These are phyloP conservation scores for Cantharis rustica DNA, from an alignment of 2,888 invertebrate species.

Conservation along the genomic window DNA sequence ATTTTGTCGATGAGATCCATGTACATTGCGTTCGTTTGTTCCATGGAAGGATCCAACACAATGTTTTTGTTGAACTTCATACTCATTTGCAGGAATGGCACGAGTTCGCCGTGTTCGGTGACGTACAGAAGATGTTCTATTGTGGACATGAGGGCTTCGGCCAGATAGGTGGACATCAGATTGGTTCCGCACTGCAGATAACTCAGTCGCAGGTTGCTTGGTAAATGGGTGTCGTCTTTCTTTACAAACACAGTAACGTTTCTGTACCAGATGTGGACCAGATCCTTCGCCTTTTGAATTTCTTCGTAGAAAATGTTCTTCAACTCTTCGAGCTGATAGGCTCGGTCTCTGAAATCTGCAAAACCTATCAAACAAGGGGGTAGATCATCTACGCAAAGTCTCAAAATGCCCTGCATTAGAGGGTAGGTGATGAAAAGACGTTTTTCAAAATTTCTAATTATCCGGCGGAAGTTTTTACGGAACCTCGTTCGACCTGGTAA, in stretches of 20 bases:
- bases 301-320: constrained; percentile 39
- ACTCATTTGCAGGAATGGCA: constrained; percentile 67
- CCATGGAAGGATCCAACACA: constrained; percentile 64
- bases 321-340: constrained; percentile 41
- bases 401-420: constrained; percentile 65
- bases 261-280: constrained; percentile 42
- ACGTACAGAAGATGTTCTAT: constrained; percentile 66
- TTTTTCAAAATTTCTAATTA: constrained; percentile 61
- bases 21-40: constrained; percentile 62
- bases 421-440: constrained; percentile 67
- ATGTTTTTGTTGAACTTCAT: constrained; percentile 62
- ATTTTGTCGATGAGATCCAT: constrained; percentile 59
- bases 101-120: constrained; percentile 59
- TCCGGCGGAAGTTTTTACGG: constrained; percentile 63
- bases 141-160: constrained; percentile 69
- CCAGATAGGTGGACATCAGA: constrained; percentile 65
- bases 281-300: constrained; percentile 35
- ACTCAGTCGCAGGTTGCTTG: not conserved
- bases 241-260: constrained; percentile 21
- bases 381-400: constrained; percentile 59
- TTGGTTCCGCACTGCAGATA: constrained; percentile 41
- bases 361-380: constrained; percentile 63
- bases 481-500: constrained; percentile 66
- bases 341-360: constrained; percentile 33
- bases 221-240: constrained; percentile 3